Conservation (phyloP, 1,140 invertebrate species). For the Nebria ingens region DNA sequence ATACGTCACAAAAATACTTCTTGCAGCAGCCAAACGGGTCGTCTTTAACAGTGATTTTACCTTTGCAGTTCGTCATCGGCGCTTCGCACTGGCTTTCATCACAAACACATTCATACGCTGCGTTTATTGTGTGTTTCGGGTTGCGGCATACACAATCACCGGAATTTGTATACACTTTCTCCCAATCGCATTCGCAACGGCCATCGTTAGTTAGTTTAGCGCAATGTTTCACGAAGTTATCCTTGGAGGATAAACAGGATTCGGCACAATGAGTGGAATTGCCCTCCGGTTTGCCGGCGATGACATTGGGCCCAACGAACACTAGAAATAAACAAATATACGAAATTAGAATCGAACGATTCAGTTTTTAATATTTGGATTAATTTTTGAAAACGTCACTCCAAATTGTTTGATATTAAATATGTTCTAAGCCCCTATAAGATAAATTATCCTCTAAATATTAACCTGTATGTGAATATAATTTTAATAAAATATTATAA, state of each 20-base stretch:
- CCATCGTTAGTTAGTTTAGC: constrained; percentile 21
- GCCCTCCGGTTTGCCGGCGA: neutral
- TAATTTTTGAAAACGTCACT: too few relatives aligned
- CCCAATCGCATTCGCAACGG: constrained; percentile 23
- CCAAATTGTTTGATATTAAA: too few relatives aligned
- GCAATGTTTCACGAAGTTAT: constrained; percentile 2
- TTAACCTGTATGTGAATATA: too few relatives aligned
- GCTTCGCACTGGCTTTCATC: constrained; percentile 24
- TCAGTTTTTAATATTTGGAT: too few relatives aligned
- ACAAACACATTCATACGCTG: constrained; percentile 24
- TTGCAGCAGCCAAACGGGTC: constrained; percentile 23
- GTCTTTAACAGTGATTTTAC: constrained; percentile 17
- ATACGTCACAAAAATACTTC: constrained; percentile 21
- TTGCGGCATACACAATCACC: constrained; percentile 26
- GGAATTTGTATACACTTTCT: constrained; percentile 14
- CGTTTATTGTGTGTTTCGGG: constrained; percentile 19
- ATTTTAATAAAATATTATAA: too few relatives aligned
- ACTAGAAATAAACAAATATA: neutral
- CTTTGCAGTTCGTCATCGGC: constrained; percentile 22
- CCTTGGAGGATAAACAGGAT: neutral
- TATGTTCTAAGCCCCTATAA: too few relatives aligned
- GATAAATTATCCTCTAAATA: too few relatives aligned
- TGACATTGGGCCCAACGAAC: neutral
- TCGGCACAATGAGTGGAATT: neutral
- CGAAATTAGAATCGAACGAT: neutral